These are phyloP conservation scores for Hylomyscus alleni DNA, from an alignment of 2,797 vertebrate genomes.

Conservation along the genomic window DNA sequence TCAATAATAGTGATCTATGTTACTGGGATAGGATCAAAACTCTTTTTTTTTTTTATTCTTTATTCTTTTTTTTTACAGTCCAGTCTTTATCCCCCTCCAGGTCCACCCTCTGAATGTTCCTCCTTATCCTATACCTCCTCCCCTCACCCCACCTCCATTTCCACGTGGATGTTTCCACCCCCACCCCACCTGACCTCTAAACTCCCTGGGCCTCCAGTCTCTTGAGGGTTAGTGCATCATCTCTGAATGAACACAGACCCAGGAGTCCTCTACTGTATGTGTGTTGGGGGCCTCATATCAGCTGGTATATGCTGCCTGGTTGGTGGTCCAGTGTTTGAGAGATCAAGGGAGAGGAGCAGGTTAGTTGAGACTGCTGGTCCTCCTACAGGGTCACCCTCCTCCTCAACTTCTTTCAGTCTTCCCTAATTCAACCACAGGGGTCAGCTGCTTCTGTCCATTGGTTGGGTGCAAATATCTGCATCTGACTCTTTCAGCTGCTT, in stretches of 20 bases:
- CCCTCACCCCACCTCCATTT: neutral
- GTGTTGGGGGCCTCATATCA: neutral
- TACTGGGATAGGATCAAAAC: neutral
- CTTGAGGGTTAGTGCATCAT: neutral
- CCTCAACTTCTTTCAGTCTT: too few relatives aligned
- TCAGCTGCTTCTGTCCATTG: too few relatives aligned
- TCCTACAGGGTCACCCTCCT: too few relatives aligned
- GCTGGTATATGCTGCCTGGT: neutral
- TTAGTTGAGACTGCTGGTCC: too few relatives aligned
- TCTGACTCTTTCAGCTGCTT: too few relatives aligned
- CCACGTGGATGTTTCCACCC: neutral
- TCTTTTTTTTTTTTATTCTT: conserved; percentile 15
- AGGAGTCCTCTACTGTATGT: neutral
- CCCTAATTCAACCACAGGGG: too few relatives aligned
- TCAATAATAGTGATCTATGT: neutral
- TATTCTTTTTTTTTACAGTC: neutral
- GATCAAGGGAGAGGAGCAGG: too few relatives aligned
- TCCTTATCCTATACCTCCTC: neutral
- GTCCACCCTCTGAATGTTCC: neutral
- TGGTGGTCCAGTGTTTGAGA: neutral
- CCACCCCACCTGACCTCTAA: neutral
- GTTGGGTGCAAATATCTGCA: too few relatives aligned
- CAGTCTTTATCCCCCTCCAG: neutral
- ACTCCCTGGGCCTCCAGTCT: neutral
- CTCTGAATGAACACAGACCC: neutral